Percentiles rank a stretch among this genome's conserved stretches.
Evolutionary conservation across 1,140 invertebrate genomes (phyloP).

Genomic region (Caerostris darwini): DNA sequence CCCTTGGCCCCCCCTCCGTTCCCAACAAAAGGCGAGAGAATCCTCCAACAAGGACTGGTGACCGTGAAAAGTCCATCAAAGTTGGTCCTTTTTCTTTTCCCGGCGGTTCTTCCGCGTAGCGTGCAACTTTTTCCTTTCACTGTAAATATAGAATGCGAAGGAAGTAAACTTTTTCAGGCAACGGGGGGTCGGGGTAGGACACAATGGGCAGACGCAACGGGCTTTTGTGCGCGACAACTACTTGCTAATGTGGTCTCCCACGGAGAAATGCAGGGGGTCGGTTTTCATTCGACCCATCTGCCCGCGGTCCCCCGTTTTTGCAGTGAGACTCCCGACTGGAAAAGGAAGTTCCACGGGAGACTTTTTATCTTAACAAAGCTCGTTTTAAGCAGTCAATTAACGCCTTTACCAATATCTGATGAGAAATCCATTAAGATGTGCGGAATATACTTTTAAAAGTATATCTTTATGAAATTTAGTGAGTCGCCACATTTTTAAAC

Average conservation of each 20-base stretch:
- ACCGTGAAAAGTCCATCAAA: conserved; percentile 30
- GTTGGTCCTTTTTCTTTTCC: background rate
- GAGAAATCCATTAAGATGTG: background rate
- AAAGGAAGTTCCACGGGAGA: background rate
- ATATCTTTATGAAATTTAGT: background rate
- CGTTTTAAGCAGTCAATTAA: background rate
- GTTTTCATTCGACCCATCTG: conserved; percentile 20
- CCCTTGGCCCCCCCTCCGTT: background rate
- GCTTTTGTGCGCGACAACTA: conserved; percentile 9
- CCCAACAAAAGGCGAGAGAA: background rate
- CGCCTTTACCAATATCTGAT: background rate
- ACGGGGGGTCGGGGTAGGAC: background rate
- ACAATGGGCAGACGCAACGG: background rate
- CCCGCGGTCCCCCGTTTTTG: background rate
- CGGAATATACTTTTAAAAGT: background rate
- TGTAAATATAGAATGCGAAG: conserved; percentile 19
- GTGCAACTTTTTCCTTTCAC: background rate
- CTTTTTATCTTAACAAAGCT: background rate
- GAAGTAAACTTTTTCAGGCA: conserved; percentile 23
- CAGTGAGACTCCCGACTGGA: background rate
- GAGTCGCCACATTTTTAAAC: background rate
- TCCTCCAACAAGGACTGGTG: background rate
- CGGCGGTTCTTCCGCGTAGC: background rate
- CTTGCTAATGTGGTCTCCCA: conserved; percentile 17
- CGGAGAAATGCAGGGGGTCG: background rate